Conservation (phyloP, 1,140 invertebrate species). For the Charaxes varanes region DNA sequence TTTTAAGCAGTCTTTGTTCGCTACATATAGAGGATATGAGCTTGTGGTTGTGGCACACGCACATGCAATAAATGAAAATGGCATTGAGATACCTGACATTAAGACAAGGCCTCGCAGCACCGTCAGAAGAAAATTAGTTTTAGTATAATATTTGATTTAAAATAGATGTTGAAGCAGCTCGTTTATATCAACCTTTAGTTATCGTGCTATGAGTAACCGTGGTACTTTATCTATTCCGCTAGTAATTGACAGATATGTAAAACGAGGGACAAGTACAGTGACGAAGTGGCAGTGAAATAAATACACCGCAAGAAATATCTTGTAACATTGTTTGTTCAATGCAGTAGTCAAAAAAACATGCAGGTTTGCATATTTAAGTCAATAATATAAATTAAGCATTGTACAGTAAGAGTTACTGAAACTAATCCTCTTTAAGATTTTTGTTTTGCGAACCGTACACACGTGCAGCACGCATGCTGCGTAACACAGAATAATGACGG, state of each 20-base stretch:
- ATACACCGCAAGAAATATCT: no score
- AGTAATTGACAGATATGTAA: no score
- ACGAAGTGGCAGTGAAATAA: no score
- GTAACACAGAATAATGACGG: conserved; percentile 42
- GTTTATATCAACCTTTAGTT: neutral
- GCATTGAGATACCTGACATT: conserved; percentile 68
- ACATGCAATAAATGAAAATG: conserved; percentile 33
- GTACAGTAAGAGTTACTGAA: neutral
- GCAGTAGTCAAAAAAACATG: no score
- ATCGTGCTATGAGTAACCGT: neutral
- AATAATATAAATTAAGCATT: neutral
- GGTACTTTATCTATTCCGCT: neutral
- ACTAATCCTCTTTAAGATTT: no score
- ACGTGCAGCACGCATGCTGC: conserved; percentile 53
- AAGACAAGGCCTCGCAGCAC: conserved; percentile 57
- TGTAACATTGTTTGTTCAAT: no score
- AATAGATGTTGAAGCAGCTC: neutral
- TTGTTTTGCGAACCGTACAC: conserved; percentile 33
- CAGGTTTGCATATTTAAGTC: neutral
- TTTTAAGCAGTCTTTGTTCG: no score
- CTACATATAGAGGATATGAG: no score
- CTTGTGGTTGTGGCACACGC: conserved; percentile 14
- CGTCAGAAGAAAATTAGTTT: conserved; percentile 28
- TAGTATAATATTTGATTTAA: neutral
- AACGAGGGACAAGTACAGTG: no score